These are phyloP conservation scores for Tethea ocularis DNA, from an alignment of 2,888 invertebrate genomes.

Conservation along the genomic window DNA sequence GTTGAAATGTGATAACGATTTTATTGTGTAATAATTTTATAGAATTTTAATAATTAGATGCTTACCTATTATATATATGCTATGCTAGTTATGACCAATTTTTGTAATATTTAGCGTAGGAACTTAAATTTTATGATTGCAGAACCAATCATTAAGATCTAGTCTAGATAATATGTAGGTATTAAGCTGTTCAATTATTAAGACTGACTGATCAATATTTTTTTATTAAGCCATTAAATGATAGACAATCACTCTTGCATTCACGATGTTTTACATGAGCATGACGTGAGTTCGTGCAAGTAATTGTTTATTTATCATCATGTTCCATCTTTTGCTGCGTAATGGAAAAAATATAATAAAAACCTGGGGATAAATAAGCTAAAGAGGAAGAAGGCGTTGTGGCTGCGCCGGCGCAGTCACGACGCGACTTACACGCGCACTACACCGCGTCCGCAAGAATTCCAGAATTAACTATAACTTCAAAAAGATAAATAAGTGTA, in stretches of 20 bases:
- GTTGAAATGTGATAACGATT: too few relatives aligned
- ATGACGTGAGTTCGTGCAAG: constrained; percentile 39
- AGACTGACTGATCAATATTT: too few relatives aligned
- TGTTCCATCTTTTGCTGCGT: constrained; percentile 26
- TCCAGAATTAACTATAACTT: constrained; percentile 14
- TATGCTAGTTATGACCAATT: too few relatives aligned
- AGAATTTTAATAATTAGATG: too few relatives aligned
- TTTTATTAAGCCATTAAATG: neutral
- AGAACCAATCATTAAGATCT: too few relatives aligned
- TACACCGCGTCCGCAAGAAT: constrained; percentile 44
- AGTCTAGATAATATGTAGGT: too few relatives aligned
- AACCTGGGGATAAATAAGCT: constrained; percentile 42
- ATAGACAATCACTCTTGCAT: neutral
- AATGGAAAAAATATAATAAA: constrained; percentile 26
- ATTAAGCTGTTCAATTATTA: too few relatives aligned
- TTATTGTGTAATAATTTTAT: too few relatives aligned
- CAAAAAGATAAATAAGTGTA: constrained; percentile 3
- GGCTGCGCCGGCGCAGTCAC: constrained; percentile 47
- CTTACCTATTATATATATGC: too few relatives aligned
- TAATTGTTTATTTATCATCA: constrained; percentile 35
- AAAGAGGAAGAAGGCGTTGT: constrained; percentile 44
- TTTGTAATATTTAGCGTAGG: too few relatives aligned
- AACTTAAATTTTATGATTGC: too few relatives aligned
- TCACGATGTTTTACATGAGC: neutral
- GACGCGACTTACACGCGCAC: constrained; percentile 53